Evolutionary conservation across 2,888 invertebrate species (phyloP).

Genomic region (Aspidiotus destructor): DNA sequence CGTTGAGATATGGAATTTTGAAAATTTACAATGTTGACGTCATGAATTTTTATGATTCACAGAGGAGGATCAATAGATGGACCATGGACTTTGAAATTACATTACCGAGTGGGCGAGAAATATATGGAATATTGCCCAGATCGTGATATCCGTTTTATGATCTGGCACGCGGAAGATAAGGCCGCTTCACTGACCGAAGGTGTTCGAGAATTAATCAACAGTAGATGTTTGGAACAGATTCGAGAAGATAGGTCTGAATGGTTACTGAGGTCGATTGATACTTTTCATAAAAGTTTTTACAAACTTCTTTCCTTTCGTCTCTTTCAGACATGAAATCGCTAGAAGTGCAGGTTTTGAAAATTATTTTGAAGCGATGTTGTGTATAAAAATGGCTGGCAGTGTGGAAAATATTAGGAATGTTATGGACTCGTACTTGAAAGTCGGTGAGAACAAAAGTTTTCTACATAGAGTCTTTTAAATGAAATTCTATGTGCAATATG

Average conservation of each 20-base stretch:
- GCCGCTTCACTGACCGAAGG: slow-evolving; percentile 39
- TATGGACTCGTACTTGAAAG: slow-evolving; percentile 55
- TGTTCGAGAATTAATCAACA: slow-evolving; percentile 47
- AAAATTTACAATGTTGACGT: background rate
- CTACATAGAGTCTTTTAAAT: background rate
- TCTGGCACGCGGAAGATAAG: slow-evolving; percentile 68
- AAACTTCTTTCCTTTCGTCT: background rate
- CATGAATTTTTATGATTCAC: background rate
- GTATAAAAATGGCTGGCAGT: slow-evolving; percentile 83
- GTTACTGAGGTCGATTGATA: background rate
- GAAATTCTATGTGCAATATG: background rate
- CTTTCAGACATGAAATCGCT: slow-evolving; percentile 56
- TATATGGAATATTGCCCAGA: slow-evolving; percentile 81
- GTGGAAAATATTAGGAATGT: slow-evolving; percentile 62
- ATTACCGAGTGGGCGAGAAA: slow-evolving; percentile 58
- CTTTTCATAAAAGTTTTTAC: background rate
- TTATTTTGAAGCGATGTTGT: slow-evolving; percentile 80
- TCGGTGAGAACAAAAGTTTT: slow-evolving; percentile 41
- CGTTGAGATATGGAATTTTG: slow-evolving; percentile 2
- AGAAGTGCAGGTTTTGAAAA: slow-evolving; percentile 65
- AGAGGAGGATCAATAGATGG: slow-evolving; percentile 46
- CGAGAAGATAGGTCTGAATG: slow-evolving; percentile 44
- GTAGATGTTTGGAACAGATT: slow-evolving; percentile 67
- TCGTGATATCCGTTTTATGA: slow-evolving; percentile 64
- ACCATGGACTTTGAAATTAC: slow-evolving; percentile 75